phyloP scores from a whole-genome alignment of 2,888 invertebrate species.

The Apamea anceps region DNA sequence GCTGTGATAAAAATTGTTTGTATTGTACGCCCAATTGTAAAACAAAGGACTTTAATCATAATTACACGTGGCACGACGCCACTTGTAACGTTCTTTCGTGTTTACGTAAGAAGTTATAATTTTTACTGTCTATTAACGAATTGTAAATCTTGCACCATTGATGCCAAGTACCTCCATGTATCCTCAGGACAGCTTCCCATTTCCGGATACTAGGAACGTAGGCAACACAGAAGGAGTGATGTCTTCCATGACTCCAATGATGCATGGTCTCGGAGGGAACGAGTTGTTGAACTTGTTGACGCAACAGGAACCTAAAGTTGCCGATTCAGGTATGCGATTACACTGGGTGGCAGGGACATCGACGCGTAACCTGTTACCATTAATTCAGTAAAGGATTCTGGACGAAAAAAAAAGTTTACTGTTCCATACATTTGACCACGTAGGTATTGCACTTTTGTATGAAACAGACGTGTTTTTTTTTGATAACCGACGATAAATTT shows the following conservation, averaged over 20 bases:
- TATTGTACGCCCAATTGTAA: background rate
- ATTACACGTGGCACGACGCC: background rate
- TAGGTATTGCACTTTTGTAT: background rate
- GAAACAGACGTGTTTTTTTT: background rate
- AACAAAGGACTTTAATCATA: background rate
- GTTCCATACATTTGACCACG: background rate
- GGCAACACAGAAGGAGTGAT: slow-evolving; percentile 71
- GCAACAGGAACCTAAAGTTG: slow-evolving; percentile 79
- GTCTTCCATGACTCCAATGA: slow-evolving; percentile 78
- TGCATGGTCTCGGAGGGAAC: slow-evolving; percentile 75
- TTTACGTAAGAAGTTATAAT: background rate
- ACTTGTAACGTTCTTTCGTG: background rate
- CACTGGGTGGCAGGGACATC: background rate
- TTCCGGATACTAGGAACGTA: slow-evolving; percentile 69
- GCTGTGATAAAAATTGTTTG: background rate
- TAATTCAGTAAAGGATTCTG: background rate
- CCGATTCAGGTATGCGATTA: slow-evolving; percentile 76
- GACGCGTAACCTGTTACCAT: background rate
- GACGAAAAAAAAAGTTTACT: background rate
- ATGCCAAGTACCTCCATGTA: slow-evolving; percentile 1
- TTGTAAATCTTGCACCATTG: background rate
- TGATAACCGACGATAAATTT: background rate
- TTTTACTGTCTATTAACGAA: background rate
- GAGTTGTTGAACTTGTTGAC: slow-evolving; percentile 74
- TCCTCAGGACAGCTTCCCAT: slow-evolving; percentile 76